Evolutionary conservation across 2,797 vertebrate species (phyloP), one percentile per base, ranked within the genome.

Genomic region (Parotocinclus haroldoi): DNA sequence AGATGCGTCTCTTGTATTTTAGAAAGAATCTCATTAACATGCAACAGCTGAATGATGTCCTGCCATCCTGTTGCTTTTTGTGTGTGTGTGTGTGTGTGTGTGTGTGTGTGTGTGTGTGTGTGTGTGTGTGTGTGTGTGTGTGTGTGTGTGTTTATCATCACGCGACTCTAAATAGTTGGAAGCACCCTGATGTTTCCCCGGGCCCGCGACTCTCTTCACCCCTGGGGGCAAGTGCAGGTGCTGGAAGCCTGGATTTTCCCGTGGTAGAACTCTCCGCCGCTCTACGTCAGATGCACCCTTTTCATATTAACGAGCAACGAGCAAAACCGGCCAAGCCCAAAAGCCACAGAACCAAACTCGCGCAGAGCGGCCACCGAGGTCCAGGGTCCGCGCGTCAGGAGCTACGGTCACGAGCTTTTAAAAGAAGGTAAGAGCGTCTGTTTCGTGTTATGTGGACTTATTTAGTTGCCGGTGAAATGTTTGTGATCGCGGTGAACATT

Each of bases 211-310:
- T 42, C 38, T 49, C 61, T 63, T 42, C 65, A 63, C 79, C 68
- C 75, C 58, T 67, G 75, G 70, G 57, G 46, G 62, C 71, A 59
- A 49, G 63, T 52, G 78, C 89, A 92, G 89, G 87, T 91, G 88
- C 86, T 84, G 76, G 68, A 1, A 59, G 70, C 70, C 55, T 40
- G 77, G 19, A 82, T 70, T 90, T 92, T 88, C 87, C 84, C 82
- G 82, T 88, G 86, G 83, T 78, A 85, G 75, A 83, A 16, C 50
- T 65, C 13, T 55, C 19, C 16, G n/a, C 19, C 9, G 19, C 60
- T 68, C 66, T 78, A 82, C 79, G 84, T 78, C 86, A 85, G 85
- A 81, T 80, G n/a, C 63, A 66, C 77, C 76, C 71, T 72, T 60
- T 64, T 80, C 63, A 84, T 81, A 83, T 73, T 85, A 83, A 76